phyloP scores from a whole-genome alignment of 2,797 vertebrate genomes.

The Brachyrhaphis roseni region DNA sequence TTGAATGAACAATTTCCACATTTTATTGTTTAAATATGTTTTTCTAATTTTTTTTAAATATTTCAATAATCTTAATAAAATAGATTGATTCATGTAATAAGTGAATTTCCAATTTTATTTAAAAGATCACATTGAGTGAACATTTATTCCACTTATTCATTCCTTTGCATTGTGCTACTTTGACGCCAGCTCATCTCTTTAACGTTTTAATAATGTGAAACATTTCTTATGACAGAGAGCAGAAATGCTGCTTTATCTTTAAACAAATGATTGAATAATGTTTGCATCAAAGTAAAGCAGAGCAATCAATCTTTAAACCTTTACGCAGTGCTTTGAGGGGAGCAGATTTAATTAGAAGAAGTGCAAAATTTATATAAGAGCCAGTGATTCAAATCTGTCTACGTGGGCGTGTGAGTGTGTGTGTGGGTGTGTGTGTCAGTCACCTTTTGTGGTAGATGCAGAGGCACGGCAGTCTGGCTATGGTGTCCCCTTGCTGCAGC shows the following conservation, averaged over 20 bases:
- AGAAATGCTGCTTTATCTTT: constrained; percentile 32
- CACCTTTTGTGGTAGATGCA: constrained; percentile 99
- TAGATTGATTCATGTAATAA: neutral
- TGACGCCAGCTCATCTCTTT: neutral
- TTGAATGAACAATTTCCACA: neutral
- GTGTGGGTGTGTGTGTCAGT: constrained; percentile 19
- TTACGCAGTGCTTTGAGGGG: constrained; percentile 21
- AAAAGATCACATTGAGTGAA: neutral
- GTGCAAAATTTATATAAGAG: constrained; percentile 40
- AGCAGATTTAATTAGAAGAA: constrained; percentile 57
- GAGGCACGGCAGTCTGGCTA: constrained; percentile 98
- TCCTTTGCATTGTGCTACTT: neutral
- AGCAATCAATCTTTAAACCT: constrained; percentile 31
- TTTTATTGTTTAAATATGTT: neutral
- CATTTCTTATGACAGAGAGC: constrained; percentile 12
- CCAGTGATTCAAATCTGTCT: constrained; percentile 29
- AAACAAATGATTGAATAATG: constrained; percentile 21
- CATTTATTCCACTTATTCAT: neutral
- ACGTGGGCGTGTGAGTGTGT: no score
- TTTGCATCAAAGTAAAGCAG: constrained; percentile 33
- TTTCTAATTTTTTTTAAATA: neutral
- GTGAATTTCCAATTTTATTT: neutral
- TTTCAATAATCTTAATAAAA: neutral
- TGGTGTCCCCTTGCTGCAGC: constrained; percentile 96
- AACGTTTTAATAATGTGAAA: constrained; percentile 6